These are phyloP conservation scores for Lydus trimaculatus DNA, from an alignment of 2,888 invertebrate genomes.

Conservation along the genomic window DNA sequence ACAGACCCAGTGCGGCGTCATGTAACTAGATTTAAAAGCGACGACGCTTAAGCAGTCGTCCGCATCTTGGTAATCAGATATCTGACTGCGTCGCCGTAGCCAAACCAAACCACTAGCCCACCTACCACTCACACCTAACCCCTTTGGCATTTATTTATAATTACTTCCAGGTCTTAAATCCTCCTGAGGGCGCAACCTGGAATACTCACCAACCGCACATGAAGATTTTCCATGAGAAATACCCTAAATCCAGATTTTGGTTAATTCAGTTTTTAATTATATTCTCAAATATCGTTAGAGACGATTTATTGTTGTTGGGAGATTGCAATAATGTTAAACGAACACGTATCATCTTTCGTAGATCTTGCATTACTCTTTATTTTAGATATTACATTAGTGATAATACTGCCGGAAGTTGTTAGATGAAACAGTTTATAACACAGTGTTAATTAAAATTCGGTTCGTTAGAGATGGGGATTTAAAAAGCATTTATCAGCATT, in stretches of 20 bases:
- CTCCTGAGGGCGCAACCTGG: constrained; percentile 28
- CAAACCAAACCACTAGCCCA: no score
- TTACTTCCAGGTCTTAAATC: constrained; percentile 55
- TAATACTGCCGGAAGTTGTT: neutral
- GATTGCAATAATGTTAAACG: neutral
- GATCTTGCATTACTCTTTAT: constrained; percentile 15
- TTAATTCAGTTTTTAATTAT: constrained; percentile 12
- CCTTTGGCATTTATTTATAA: constrained; percentile 58
- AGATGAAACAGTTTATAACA: neutral
- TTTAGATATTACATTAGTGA: neutral
- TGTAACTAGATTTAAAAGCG: constrained; percentile 60
- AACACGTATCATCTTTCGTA: neutral
- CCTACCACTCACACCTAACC: neutral
- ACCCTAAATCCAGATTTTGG: constrained; percentile 24
- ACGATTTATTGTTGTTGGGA: neutral
- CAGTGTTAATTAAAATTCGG: neutral
- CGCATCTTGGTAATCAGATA: constrained; percentile 58
- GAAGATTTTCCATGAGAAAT: neutral
- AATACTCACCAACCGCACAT: constrained; percentile 15
- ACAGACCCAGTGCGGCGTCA: constrained; percentile 57
- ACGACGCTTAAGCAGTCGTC: constrained; percentile 55
- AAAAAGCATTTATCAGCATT: neutral
- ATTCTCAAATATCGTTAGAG: constrained; percentile 13
- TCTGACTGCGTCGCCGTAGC: constrained; percentile 50
- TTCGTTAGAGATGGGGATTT: neutral